Evolutionary conservation across 2,888 invertebrate species (phyloP), one percentile per base, ranked within the genome.

Genomic region (Orthosia cruda): DNA sequence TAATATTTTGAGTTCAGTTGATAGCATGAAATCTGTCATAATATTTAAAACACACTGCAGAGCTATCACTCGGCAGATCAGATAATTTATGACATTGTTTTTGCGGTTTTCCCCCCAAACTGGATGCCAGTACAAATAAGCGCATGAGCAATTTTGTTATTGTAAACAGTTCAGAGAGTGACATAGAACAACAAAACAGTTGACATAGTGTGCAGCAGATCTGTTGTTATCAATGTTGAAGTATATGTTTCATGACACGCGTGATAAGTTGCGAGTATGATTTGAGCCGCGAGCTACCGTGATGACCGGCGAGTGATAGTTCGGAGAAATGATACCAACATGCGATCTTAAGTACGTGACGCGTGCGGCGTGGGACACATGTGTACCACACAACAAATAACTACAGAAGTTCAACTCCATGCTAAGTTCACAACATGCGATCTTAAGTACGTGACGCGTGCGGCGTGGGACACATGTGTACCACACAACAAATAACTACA

Each of bases 91-190:
- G 12, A 9, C 16, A 40, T 54, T 40, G 47, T 40, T 40, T 50
- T n/a, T 49, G 12, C 4, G 2, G 20, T 18, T 52, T 45, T 20
- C 11, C 23, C 23, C 13, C 15, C 0, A 18, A 32, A 32, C 49
- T 1, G n/a, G 16, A n/a, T 23, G 13, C n/a, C 55, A 12, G 15
- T 18, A 55, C 20, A 64, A 45, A 77, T 77, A 74, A 18, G 45
- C 15, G 15, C 50, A 66, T 75, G n/a, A 65, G 20, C 26, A 67
- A 50, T 52, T 15, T 15, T 77, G 57, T 75, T 74, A 50, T 76
- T 57, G 66, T 66, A 65, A 76, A 76, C 20, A 74, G 13, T 61
- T 9, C 26, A n/a, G 20, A 55, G n/a, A 40, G 45, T 23, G 52
- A 13, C n/a, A 32, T 20, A 54, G 23, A 47, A 74, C 54, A 55